Percentiles rank a stretch among this genome's conserved stretches.
These are phyloP conservation scores for Brassicogethes aeneus DNA, from an alignment of 2,888 invertebrate species.

Conservation along the genomic window DNA sequence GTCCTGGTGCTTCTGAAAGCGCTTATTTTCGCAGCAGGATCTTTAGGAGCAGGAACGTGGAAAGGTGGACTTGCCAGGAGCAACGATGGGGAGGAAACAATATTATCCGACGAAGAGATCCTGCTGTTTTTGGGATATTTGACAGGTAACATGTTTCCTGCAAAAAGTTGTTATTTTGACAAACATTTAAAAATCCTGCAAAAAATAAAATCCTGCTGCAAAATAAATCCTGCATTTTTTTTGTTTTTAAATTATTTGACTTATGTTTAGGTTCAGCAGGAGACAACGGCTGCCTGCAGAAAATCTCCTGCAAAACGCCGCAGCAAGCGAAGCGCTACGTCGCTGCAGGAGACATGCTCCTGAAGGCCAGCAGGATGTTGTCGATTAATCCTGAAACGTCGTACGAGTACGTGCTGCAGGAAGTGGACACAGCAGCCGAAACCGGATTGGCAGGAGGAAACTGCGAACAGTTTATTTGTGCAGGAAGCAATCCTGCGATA, in stretches of 20 bases:
- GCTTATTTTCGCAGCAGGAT: conserved; percentile 71
- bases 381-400: conserved; percentile 40
- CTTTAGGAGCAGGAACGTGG: conserved; percentile 65
- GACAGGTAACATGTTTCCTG: conserved; percentile 35
- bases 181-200: background rate
- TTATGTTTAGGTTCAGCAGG: conserved; percentile 40
- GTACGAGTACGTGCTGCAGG: conserved; percentile 42
- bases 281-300: conserved; percentile 63
- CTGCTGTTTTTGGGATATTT: conserved; percentile 61
- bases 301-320: conserved; percentile 68
- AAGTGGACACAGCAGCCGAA: conserved; percentile 32
- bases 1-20: conserved; percentile 74
- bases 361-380: conserved; percentile 61
- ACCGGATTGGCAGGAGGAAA: conserved; percentile 31
- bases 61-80: conserved; percentile 49
- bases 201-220: conserved; percentile 1
- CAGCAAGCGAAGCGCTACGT: conserved; percentile 63
- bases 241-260: background rate
- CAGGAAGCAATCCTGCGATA: conserved; percentile 3
- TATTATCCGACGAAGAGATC: conserved; percentile 61
- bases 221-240: no score
- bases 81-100: conserved; percentile 43
- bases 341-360: conserved; percentile 65
- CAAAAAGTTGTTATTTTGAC: background rate
- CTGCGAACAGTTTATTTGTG: conserved; percentile 30